A percentile compares a stretch with the other conserved stretches of the same genome.
Evolutionary conservation across 2,113 vertebrate genomes (phyloP).

Genomic region (Vireo altiloquus): DNA sequence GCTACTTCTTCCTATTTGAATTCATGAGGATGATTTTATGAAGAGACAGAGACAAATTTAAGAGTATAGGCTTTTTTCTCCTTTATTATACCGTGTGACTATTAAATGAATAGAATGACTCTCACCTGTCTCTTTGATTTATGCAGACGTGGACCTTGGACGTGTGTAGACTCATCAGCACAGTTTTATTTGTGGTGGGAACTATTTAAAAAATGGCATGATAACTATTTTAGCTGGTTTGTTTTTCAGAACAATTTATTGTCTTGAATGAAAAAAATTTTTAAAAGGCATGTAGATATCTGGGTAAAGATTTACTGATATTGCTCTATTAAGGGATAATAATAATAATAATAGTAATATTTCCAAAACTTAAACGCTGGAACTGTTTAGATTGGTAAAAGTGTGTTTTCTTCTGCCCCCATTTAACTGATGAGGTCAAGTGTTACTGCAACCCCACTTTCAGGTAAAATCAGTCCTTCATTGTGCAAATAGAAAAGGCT

Average conservation of each 20-base stretch:
- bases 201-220: not conserved
- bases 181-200: not conserved
- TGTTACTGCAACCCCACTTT: not conserved
- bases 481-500: not conserved
- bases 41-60: not conserved
- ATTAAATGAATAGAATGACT: not conserved
- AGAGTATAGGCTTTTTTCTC: not conserved
- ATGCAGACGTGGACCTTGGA: accelerated
- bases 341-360: not conserved
- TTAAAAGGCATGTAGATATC: not conserved
- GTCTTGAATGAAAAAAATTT: not conserved
- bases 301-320: not conserved
- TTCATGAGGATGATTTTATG: not conserved
- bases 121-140: not conserved
- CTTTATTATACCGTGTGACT: not conserved
- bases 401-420: not conserved
- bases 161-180: not conserved
- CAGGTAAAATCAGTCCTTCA: not conserved
- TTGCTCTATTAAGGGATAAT: not conserved
- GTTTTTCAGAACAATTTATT: not conserved
- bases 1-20: not conserved
- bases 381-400: not conserved
- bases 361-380: not conserved
- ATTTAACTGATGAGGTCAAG: not conserved
- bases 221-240: not conserved